Evolutionary conservation across 2,888 invertebrate genomes (phyloP), one percentile per base, ranked within the genome.

Genomic region (Lamellibrachia satsuma): DNA sequence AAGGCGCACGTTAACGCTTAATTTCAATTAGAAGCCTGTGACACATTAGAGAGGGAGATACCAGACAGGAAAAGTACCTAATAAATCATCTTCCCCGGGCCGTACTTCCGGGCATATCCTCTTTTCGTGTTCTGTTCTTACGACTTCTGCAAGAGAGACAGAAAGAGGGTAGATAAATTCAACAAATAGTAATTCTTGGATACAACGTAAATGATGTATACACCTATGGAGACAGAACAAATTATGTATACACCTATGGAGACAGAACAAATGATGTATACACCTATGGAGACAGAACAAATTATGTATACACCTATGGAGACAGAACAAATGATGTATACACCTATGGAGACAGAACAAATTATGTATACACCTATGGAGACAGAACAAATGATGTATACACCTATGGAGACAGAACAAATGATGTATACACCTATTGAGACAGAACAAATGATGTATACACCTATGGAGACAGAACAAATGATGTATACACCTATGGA

Each of bases 81-180:
- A 90, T n/a, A 92, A 90, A 91, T 90, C 93, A 90, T 93, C 92
- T 7, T 93, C 90, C 4, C 51, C 39, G 2, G 92, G 91, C n/a
- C 57, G 60, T 15, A 91, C 75, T 52, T 57, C 57, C 0, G 91
- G 92, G 22, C 92, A 92, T 57, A 92, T 60, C 9, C 92, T 55
- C 22, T 91, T 75, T 22, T 92, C 92, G 0, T 75, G 75, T 75
- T 75, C 75, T 22, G 75, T 75, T 75, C 75, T 75, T 11, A 22
- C 22, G 75, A 75, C 75, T 75, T 22, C 75, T 75, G 75, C 22
- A 75, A 75, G 6, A 75, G 75, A 75, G 6, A 75, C 22, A 75
- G 55, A 55, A 55, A 55, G 15, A 75, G 22, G 75, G 75, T 15
- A 39, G 39, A 39, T n/a, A 75, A 0, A 15, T 3, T 75, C 6